Conservation (phyloP, 2,888 invertebrate species). For the Eilema depressum region DNA sequence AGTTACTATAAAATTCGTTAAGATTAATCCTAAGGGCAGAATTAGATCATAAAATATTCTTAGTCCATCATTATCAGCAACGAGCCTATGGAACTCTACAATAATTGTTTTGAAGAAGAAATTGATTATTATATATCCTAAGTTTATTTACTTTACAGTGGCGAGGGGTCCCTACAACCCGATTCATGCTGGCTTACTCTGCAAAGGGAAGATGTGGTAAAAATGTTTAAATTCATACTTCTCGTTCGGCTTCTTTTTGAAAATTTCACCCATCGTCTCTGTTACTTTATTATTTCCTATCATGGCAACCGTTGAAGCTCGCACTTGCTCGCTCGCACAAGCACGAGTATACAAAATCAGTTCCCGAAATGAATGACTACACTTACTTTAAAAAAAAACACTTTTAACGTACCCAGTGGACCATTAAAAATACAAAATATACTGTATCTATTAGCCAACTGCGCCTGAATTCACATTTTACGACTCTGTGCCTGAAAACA, state of each 20-base stretch:
- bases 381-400: neutral
- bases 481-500: neutral
- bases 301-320: neutral
- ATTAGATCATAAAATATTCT: neutral
- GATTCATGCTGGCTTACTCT: too few species aligned
- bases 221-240: too few species aligned
- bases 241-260: too few species aligned
- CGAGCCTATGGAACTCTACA: too few species aligned
- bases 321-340: too few species aligned
- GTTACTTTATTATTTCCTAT: neutral
- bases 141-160: too few species aligned
- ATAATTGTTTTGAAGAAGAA: too few species aligned
- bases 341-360: neutral
- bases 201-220: too few species aligned
- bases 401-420: neutral
- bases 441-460: neutral
- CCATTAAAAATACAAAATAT: neutral
- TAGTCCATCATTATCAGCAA: neutral
- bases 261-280: too few species aligned
- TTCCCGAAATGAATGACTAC: neutral
- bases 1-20: neutral
- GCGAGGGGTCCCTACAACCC: too few species aligned
- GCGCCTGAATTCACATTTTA: neutral
- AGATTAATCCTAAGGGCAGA: neutral
- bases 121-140: too few species aligned